Base-by-base conservation (phyloP, 2,888 invertebrate species). In the Drosophila robusta region DNA sequence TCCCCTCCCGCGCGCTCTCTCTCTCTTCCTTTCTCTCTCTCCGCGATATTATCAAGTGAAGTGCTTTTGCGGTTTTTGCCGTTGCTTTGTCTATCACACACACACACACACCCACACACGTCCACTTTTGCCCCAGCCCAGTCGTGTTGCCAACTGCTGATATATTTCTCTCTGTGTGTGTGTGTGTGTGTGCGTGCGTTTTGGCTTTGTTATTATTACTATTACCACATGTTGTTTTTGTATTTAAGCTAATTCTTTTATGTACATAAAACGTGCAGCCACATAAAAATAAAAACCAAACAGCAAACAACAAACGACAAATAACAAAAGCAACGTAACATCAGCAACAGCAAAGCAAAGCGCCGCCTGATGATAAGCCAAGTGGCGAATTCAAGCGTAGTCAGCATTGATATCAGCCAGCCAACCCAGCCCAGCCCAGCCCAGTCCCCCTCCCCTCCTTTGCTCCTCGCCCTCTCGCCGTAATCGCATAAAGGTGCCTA, bases 211-310 rank as follows among this genome's bases (percentile, higher is more conserved):
- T 87, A 80, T 85, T 87, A 87, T 87, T 78, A 80, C 86, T 79
- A 80, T 85, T 85, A 85, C 83, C 85, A 78, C 86, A 85, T 85
- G 85, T 85, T 87, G 85, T 85, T 87, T 87, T 85, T 87, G 87
- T 87, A 85, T 85, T 85, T 85, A 85, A 85, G 85, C 85, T 87
- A 85, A 85, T 85, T 85, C 87, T 83, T 85, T 85, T 85, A 79
- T 83, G 77, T 83, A 71, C 82, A 84, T 87, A 87, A 81, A 84
- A 84, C 81, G 81, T 82, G 87, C 87, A 79, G 81, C 70, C 81
- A 74, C 84, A 84, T 87, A 83, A 87, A 83, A 83, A 86, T 78
- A 86, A 83, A 83, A 79, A 77, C 61, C 75, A 83, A 85, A 78
- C 78, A 85, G 78, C 79, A 74, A 80, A 77, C 58, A 69, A 70